A percentile compares a stretch with the other conserved stretches of the same genome.
Evolutionary conservation across 2,888 invertebrate genomes (phyloP).

Genomic region (Anoncus sp.): DNA sequence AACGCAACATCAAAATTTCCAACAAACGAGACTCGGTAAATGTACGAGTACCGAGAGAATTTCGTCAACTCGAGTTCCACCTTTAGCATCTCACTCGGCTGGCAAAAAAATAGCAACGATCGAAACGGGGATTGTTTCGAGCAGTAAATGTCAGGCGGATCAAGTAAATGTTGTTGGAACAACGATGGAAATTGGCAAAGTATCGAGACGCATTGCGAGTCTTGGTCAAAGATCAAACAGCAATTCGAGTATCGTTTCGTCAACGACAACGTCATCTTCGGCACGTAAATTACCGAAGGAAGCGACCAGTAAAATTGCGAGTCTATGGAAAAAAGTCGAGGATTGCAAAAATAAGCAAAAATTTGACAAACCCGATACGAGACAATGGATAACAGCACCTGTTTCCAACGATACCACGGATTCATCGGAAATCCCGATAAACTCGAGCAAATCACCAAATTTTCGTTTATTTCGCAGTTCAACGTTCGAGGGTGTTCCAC

Average conservation of each 20-base stretch:
- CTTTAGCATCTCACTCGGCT: slow-evolving; percentile 53
- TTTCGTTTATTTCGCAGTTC: slow-evolving; percentile 85
- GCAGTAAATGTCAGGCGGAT: slow-evolving; percentile 52
- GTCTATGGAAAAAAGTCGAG: slow-evolving; percentile 91
- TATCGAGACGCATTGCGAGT: slow-evolving; percentile 49
- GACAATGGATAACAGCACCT: slow-evolving; percentile 86
- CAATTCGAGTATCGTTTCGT: slow-evolving; percentile 86
- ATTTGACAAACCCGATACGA: slow-evolving; percentile 85
- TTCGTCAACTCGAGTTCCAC: slow-evolving; percentile 63
- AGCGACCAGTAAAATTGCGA: slow-evolving; percentile 91
- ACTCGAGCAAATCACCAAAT: slow-evolving; percentile 63
- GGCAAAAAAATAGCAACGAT: slow-evolving; percentile 47
- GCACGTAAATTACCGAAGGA: slow-evolving; percentile 84
- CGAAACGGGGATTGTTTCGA: slow-evolving; percentile 19
- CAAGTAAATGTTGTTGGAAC: slow-evolving; percentile 64
- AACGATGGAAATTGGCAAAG: slow-evolving; percentile 68
- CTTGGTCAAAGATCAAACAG: slow-evolving; percentile 84
- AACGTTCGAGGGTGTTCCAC: slow-evolving; percentile 86
- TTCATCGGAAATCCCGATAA: slow-evolving; percentile 58
- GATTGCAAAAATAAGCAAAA: slow-evolving; percentile 86
- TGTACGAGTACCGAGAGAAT: slow-evolving; percentile 72
- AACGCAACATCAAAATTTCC: slow-evolving; percentile 61
- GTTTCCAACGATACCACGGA: slow-evolving; percentile 58
- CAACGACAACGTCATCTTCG: slow-evolving; percentile 77
- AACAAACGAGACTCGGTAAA: slow-evolving; percentile 71